A percentile compares a stretch with the other conserved stretches of the same genome.
Evolutionary conservation across 1,140 invertebrate species (phyloP).

Genomic region (Drosophila serrata): DNA sequence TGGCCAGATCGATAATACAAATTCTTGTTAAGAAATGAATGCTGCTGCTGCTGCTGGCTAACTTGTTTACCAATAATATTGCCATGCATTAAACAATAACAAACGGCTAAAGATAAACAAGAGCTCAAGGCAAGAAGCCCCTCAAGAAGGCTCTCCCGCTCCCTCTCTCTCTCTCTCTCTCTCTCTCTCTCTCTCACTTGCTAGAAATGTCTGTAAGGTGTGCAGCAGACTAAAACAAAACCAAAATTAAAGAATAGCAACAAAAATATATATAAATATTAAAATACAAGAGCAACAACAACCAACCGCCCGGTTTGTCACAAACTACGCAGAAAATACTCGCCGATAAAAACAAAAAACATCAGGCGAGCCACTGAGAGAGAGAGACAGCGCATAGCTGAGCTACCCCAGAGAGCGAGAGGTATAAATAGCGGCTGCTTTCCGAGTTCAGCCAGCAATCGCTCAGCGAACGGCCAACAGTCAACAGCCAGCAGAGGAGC

Average conservation of each 20-base stretch:
- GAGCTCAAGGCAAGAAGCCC: conserved; percentile 64
- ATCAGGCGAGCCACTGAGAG: conserved; percentile 38
- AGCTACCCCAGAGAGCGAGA: neutral
- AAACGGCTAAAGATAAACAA: conserved; percentile 64
- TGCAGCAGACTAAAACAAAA: conserved; percentile 48
- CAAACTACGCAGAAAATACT: conserved; percentile 75
- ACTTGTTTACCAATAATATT: conserved; percentile 73
- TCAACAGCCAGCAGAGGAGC: conserved; percentile 4
- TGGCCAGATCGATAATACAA: conserved; percentile 27
- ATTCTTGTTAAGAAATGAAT: conserved; percentile 35
- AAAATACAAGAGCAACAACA: conserved; percentile 15
- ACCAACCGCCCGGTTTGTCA: conserved; percentile 43
- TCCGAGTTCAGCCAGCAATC: conserved; percentile 44
- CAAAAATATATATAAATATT: conserved; percentile 22
- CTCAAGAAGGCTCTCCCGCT: conserved; percentile 20
- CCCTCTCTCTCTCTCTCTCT: conserved; percentile 4
- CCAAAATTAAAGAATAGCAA: conserved; percentile 21
- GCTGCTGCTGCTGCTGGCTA: conserved; percentile 46
- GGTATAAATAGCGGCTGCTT: conserved; percentile 59
- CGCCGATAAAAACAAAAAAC: conserved; percentile 59
- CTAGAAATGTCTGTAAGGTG: conserved; percentile 45
- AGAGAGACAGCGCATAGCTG: conserved; percentile 15
- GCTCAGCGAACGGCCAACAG: conserved; percentile 52
- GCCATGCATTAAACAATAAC: conserved; percentile 60
- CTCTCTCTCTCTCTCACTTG: conserved; percentile 8